Percentiles rank a stretch among this genome's conserved stretches.
phyloP scores from a whole-genome alignment of 2,888 invertebrate genomes.

The Omphaloscelis lunosa region DNA sequence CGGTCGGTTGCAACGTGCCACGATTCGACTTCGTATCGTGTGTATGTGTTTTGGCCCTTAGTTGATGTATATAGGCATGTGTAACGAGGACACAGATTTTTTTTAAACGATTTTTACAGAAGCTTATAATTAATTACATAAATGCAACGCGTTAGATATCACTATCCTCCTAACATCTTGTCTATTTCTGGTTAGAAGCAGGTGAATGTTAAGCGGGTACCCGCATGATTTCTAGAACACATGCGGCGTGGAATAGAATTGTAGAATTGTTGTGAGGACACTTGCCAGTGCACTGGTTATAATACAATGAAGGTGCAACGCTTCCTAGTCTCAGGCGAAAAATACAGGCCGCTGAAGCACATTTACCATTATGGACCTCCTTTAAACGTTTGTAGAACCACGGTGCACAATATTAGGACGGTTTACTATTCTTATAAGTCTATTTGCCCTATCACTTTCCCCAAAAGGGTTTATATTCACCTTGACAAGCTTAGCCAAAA shows the following conservation, averaged over 20 bases:
- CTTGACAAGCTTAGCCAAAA: neutral
- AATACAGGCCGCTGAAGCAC: neutral
- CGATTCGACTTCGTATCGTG: too few species aligned
- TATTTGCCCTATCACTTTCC: neutral
- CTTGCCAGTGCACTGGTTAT: slow-evolving; percentile 29
- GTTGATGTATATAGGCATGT: neutral
- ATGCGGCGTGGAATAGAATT: slow-evolving; percentile 45
- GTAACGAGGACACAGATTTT: neutral
- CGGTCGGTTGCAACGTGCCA: too few species aligned
- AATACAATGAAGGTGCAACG: neutral
- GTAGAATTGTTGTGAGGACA: slow-evolving; percentile 32
- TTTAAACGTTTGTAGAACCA: neutral
- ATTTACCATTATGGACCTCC: neutral
- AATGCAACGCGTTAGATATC: slow-evolving; percentile 1
- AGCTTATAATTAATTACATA: neutral
- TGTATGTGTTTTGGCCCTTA: too few species aligned
- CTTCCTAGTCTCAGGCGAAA: neutral
- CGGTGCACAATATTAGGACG: neutral
- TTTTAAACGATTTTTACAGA: neutral
- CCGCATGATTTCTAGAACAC: slow-evolving; percentile 71
- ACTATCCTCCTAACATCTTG: slow-evolving; percentile 37
- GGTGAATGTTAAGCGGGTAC: slow-evolving; percentile 71
- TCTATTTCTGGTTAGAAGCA: slow-evolving; percentile 58
- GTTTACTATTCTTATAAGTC: neutral
- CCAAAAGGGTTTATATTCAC: neutral